These are phyloP conservation scores for Fragum sueziense DNA, from an alignment of 2,888 invertebrate species.

Conservation along the genomic window DNA sequence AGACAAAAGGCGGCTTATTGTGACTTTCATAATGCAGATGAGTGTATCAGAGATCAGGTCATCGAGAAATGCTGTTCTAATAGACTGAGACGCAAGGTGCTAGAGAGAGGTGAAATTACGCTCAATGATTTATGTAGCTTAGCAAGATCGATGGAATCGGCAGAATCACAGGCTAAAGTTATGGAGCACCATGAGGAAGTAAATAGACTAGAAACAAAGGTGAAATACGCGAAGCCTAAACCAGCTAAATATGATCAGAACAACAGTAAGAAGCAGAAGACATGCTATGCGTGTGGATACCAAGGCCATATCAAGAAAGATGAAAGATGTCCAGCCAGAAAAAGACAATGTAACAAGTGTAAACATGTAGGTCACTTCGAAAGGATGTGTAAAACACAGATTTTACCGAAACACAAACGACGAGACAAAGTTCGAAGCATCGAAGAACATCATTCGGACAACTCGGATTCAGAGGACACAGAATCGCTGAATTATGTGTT, in stretches of 20 bases:
- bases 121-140: constrained; percentile 24
- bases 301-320: neutral
- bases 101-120: constrained; percentile 37
- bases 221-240: neutral
- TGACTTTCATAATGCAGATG: neutral
- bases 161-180: neutral
- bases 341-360: neutral
- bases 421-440: neutral
- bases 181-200: neutral
- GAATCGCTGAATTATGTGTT: neutral
- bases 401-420: neutral
- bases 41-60: constrained; percentile 5
- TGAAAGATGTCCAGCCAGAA: neutral
- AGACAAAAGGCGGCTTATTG: neutral
- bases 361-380: neutral
- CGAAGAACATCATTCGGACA: neutral
- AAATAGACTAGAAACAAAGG: neutral
- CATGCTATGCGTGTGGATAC: neutral
- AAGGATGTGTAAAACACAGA: neutral
- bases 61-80: constrained; percentile 40
- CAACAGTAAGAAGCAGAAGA: neutral
- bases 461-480: no score
- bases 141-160: neutral
- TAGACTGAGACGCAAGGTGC: constrained; percentile 34
- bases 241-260: neutral